Evolutionary conservation across 2,888 invertebrate genomes (phyloP), one percentile per base, ranked within the genome.

Genomic region (Caradrina kadenii): DNA sequence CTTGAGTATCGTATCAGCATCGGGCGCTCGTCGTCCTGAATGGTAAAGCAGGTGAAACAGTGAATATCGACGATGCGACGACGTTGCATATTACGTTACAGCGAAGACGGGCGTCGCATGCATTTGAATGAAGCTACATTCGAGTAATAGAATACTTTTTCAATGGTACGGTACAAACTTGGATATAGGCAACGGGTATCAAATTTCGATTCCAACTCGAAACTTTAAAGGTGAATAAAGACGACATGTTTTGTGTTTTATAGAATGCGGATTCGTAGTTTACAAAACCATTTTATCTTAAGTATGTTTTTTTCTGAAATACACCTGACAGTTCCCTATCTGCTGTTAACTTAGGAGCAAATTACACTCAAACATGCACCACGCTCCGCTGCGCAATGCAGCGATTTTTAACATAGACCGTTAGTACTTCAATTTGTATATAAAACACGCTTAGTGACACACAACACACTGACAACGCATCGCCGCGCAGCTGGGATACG

Each of bases 41-140:
- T 82, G 76, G 76, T 70, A 82, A 86, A 86, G 56, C 80, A 83
- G 85, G 85, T 82, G 82, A 83, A 85, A 86, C 82, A 81, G 79
- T 76, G 84, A 82, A 81, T 82, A 84, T 82, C 79, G 81, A 77
- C 73, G 80, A 81, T 78, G 72, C 70, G 62, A 79, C 73, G 71
- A 77, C 77, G 76, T 67, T 79, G 81, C 81, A 80, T 79, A 83
- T 86, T 85, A 86, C 79, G 81, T 80, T 84, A 86, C 78, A 73
- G 55, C 63, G 55, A 39, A 61, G 67, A 35, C 42, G 68, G 63
- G 59, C 66, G 53, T 59, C 68, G 70, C 55, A 71, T 86, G 86
- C 84, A 86, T 85, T 75, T 54, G 74, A 86, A 86, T 86, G 84
- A 86, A 81, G 71, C 64, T 54, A 42, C 49, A 58, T 71, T 72